Percentiles rank a stretch among this genome's conserved stretches.
These are phyloP conservation scores for Dipodomys spectabilis DNA, from an alignment of 2,113 vertebrate species.

Conservation along the genomic window DNA sequence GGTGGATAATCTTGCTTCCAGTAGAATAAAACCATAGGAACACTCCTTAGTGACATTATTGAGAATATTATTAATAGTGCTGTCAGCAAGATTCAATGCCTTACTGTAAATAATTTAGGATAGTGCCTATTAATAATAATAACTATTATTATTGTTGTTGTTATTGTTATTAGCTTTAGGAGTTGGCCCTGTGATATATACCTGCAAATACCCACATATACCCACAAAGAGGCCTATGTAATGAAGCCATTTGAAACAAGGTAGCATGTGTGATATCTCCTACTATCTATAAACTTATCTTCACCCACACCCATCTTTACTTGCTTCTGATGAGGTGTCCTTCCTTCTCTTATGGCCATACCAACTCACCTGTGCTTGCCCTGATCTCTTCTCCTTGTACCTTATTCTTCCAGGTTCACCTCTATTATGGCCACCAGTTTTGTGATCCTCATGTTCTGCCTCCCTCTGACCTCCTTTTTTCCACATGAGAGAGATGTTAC, in stretches of 20 bases:
- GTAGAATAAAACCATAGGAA: constrained; percentile 33
- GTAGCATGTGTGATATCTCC: neutral
- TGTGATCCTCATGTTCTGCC: neutral
- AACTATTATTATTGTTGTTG: neutral
- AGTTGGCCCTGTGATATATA: neutral
- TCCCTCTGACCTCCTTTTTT: neutral
- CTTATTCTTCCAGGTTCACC: neutral
- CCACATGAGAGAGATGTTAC: neutral
- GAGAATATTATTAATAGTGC: neutral
- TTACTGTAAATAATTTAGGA: constrained; percentile 21
- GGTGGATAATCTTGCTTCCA: neutral
- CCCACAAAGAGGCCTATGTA: neutral
- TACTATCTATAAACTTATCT: constrained; percentile 51
- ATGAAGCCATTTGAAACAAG: neutral
- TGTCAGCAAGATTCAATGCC: neutral
- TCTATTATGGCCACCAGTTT: neutral
- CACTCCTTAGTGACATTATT: neutral
- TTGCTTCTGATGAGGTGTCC: constrained; percentile 56
- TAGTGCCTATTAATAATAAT: neutral
- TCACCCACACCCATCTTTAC: constrained; percentile 52
- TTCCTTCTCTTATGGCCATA: constrained; percentile 5
- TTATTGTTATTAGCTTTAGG: neutral
- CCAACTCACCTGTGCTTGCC: neutral
- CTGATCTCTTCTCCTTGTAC: neutral
- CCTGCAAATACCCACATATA: neutral